Evolutionary conservation across 2,888 invertebrate genomes (phyloP).

Genomic region (Quadroppia sp.): DNA sequence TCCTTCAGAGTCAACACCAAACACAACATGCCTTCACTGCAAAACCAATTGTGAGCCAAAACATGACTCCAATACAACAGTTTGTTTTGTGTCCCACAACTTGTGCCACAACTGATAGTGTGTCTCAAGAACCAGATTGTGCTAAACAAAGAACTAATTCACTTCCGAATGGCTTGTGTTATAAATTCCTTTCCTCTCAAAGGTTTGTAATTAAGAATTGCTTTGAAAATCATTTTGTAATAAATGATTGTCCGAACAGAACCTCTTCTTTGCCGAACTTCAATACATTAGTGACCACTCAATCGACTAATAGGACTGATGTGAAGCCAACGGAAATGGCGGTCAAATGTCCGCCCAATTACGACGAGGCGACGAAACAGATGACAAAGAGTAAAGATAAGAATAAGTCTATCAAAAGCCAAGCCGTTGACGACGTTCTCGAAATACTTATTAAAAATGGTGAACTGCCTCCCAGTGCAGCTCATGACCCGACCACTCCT

Average conservation of each 20-base stretch:
- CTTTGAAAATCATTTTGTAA: background rate
- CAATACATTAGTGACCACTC: conserved; percentile 41
- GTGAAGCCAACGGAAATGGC: conserved; percentile 48
- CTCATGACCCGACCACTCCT: conserved; percentile 65
- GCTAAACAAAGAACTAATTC: conserved; percentile 41
- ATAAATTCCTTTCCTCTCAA: conserved; percentile 37
- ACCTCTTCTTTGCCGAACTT: conserved; percentile 62
- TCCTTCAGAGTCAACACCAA: conserved; percentile 35
- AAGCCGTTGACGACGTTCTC: conserved; percentile 83
- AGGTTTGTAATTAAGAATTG: background rate
- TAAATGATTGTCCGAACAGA: conserved; percentile 49
- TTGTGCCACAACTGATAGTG: conserved; percentile 23
- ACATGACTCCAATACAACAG: conserved; percentile 44
- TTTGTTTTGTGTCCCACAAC: conserved; percentile 23
- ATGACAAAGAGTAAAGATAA: conserved; percentile 52
- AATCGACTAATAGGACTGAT: conserved; percentile 34
- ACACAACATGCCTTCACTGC: conserved; percentile 41
- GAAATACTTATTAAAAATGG: conserved; percentile 91
- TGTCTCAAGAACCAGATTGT: background rate
- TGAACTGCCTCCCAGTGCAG: conserved; percentile 83
- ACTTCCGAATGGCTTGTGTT: conserved; percentile 24
- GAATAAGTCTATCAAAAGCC: conserved; percentile 60
- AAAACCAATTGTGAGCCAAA: conserved; percentile 43
- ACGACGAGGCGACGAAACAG: conserved; percentile 66
- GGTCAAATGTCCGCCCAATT: conserved; percentile 63